phyloP scores from a whole-genome alignment of 1,140 invertebrate species.

The Atta texana region DNA sequence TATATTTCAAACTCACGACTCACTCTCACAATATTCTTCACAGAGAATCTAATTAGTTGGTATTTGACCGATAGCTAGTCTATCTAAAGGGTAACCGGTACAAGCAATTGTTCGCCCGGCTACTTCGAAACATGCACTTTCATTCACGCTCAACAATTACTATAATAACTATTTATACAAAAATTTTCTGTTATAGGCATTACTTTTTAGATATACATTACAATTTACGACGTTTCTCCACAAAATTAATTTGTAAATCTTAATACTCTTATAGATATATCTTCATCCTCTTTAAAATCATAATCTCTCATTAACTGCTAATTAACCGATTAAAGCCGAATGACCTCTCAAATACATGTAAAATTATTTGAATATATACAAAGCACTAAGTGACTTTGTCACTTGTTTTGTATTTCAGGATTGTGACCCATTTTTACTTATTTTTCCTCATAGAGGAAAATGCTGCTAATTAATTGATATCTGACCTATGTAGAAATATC shows the following conservation, averaged over 20 bases:
- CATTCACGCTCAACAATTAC: neutral
- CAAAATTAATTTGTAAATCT: constrained; percentile 3
- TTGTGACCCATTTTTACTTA: neutral
- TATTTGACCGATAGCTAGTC: neutral
- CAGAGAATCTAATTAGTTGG: neutral
- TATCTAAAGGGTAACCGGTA: neutral
- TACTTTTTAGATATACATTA: neutral
- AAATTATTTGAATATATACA: neutral
- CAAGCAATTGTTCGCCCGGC: constrained; percentile 21
- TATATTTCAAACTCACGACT: neutral
- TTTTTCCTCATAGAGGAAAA: neutral
- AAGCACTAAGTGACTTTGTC: too few relatives aligned
- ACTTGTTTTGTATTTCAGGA: neutral
- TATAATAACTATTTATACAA: neutral
- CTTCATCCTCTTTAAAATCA: neutral
- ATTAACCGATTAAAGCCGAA: neutral
- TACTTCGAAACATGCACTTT: neutral
- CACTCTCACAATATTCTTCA: neutral
- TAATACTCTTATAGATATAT: neutral
- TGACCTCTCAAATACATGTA: neutral
- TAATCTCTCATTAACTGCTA: constrained; percentile 4
- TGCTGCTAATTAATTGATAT: neutral
- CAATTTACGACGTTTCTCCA: neutral
- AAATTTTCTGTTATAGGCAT: neutral
- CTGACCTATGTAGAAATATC: neutral